Conservation (phyloP, 2,888 invertebrate species). For the Pelosia muscerda region DNA sequence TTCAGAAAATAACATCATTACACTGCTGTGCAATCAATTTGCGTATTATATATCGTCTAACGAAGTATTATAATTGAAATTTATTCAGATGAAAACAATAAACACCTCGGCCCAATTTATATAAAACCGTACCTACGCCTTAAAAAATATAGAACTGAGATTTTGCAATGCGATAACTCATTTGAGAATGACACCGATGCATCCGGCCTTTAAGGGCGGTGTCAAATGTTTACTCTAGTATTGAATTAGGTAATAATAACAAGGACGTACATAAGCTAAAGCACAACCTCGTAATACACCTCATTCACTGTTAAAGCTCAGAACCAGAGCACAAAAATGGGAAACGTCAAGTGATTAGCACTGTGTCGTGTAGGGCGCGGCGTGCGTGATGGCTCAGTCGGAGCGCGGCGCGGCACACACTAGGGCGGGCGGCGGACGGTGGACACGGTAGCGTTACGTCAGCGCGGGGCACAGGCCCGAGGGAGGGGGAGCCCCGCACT, state of each 20-base stretch:
- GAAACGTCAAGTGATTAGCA: slow-evolving; percentile 84
- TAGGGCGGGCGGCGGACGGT: slow-evolving; percentile 82
- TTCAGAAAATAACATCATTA: slow-evolving; percentile 34
- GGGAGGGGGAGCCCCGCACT: slow-evolving; percentile 71
- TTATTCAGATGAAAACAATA: slow-evolving; percentile 20
- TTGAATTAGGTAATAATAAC: slow-evolving; percentile 50
- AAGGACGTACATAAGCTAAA: slow-evolving; percentile 59
- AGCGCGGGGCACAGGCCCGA: slow-evolving; percentile 71
- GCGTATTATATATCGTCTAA: slow-evolving; percentile 29
- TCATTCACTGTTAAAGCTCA: slow-evolving; percentile 77
- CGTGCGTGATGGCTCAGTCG: slow-evolving; percentile 75
- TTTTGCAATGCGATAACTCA: slow-evolving; percentile 76
- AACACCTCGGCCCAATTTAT: slow-evolving; percentile 31
- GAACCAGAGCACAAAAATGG: slow-evolving; percentile 72
- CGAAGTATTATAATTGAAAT: slow-evolving; percentile 14
- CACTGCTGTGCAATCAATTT: slow-evolving; percentile 29
- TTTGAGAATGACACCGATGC: slow-evolving; percentile 80
- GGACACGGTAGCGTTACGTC: slow-evolving; percentile 84
- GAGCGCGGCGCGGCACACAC: slow-evolving; percentile 85
- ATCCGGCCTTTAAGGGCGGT: slow-evolving; percentile 76
- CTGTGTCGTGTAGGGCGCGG: slow-evolving; percentile 76
- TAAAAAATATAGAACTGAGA: slow-evolving; percentile 60
- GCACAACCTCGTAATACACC: slow-evolving; percentile 73
- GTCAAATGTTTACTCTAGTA: slow-evolving; percentile 59
- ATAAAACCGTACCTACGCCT: slow-evolving; percentile 40